Percentiles rank a stretch among this genome's conserved stretches.
Conservation (phyloP, 2,888 invertebrate species). For the Crioceris asparagi region DNA sequence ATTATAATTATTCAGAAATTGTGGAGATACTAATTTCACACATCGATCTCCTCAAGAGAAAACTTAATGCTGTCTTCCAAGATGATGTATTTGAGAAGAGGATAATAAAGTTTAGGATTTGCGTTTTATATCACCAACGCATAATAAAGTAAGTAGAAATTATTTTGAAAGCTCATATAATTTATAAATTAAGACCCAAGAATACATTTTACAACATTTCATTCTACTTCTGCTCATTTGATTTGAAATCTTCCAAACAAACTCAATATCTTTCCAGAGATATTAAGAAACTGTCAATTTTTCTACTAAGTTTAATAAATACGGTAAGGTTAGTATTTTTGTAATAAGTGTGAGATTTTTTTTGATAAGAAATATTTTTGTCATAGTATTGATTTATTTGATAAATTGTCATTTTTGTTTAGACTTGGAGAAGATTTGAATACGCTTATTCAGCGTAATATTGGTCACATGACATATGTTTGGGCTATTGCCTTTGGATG, state of each 20-base stretch:
- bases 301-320: too few species aligned
- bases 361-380: too few species aligned
- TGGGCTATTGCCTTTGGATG: slow-evolving; percentile 12
- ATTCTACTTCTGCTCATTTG: too few species aligned
- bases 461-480: slow-evolving; percentile 11
- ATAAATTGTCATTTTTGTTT: too few species aligned
- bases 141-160: not conserved
- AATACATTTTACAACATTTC: too few species aligned
- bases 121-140: slow-evolving; percentile 1
- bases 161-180: too few species aligned
- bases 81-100: not conserved
- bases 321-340: too few species aligned
- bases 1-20: not conserved
- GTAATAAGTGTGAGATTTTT: too few species aligned
- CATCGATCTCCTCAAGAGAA: slow-evolving; percentile 2
- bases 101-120: not conserved
- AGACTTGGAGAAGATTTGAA: slow-evolving; percentile 11
- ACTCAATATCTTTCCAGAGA: too few species aligned
- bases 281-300: too few species aligned
- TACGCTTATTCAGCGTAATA: slow-evolving; percentile 7
- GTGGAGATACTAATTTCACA: slow-evolving; percentile 4
- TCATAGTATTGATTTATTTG: too few species aligned
- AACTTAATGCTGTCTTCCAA: not conserved
- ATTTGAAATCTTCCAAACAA: too few species aligned
- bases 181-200: not conserved